Evolutionary conservation across 2,888 invertebrate species (phyloP).

Genomic region (Brachyptera putata): DNA sequence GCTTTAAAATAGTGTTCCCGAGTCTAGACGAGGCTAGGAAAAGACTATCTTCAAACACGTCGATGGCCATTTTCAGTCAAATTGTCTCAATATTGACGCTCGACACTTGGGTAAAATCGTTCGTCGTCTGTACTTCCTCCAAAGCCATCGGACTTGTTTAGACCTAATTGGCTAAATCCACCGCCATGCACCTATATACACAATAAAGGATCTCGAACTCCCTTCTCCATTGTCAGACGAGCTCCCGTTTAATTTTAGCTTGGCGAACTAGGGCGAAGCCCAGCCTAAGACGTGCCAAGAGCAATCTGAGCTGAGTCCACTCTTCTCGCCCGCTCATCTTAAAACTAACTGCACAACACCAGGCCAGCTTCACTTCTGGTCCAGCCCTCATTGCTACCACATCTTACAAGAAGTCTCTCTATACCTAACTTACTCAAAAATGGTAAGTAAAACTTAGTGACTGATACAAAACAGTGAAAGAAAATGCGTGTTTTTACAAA

Average conservation of each 20-base stretch:
- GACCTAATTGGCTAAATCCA: no score
- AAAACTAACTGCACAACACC: constrained; percentile 22
- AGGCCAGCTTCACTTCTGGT: constrained; percentile 69
- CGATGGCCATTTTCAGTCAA: no score
- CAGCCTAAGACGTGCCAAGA: background rate
- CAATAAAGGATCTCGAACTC: constrained; percentile 6
- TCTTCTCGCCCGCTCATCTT: constrained; percentile 21
- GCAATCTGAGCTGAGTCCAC: constrained; percentile 14
- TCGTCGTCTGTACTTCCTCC: no score
- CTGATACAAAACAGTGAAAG: background rate
- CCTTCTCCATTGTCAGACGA: constrained; percentile 5
- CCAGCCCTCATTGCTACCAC: constrained; percentile 70
- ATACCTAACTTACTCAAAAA: constrained; percentile 62
- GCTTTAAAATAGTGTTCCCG: no score
- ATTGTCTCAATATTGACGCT: no score
- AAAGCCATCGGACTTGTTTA: no score
- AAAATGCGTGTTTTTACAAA: no score
- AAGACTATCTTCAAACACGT: no score
- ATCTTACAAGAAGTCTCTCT: constrained; percentile 44
- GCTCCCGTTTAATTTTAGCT: constrained; percentile 7
- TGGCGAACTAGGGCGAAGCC: background rate
- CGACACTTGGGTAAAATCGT: no score
- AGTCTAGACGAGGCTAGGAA: no score
- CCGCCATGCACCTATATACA: no score
- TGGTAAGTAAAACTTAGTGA: constrained; percentile 52